Base-by-base conservation (phyloP, 2,113 vertebrate genomes). In the Clarias magur region DNA sequence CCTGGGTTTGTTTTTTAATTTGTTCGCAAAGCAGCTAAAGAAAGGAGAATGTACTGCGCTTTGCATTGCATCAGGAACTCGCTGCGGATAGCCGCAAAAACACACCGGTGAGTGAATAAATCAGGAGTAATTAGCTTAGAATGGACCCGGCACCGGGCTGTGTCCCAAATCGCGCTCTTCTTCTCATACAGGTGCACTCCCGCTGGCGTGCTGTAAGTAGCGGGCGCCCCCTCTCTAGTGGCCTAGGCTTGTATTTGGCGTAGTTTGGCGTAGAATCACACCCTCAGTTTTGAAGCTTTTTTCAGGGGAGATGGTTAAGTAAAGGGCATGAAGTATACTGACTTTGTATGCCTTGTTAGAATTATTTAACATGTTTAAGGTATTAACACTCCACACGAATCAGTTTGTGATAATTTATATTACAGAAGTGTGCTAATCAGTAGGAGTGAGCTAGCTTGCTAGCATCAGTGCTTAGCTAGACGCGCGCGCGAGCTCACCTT, bases 61-160 rank as follows among this genome's bases (percentile, higher is more conserved):
- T 91, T 89, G 38, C 92, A 89, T 85, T 95, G 95, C 91, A 91
- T 96, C 76, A 91, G 94, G 81, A 91, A 90, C 88, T 93, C 93
- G 54, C 89, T 95, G 92, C 93, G 94, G 87, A 88, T 72, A 6
- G 91, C 89, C 0, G 92, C 90, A 0, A 85, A 59, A 88, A 88
- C 90, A 1, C 91, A 90, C 86, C 91, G 94, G 95, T 96, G 92
- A 88, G 95, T 91, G 80, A 65, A 27, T 25, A 62, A 60, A 34
- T 16, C 57, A 21, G 2, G 38, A 27, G 9, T 6, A 10, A 56
- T 12, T 48, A 21, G 42, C 42, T 27, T 1, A 10, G 5, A 7
- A 23, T 1, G 0, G 16, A 25, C 7, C 65, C 82, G 53, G 48
- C 42, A 8, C 30, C 1, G 54, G 68, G 68, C 83, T 9, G 83